A percentile compares a stretch with the other conserved stretches of the same genome.
These are phyloP conservation scores for Lamellibrachia luymesi DNA, from an alignment of 1,140 invertebrate species.

Conservation along the genomic window DNA sequence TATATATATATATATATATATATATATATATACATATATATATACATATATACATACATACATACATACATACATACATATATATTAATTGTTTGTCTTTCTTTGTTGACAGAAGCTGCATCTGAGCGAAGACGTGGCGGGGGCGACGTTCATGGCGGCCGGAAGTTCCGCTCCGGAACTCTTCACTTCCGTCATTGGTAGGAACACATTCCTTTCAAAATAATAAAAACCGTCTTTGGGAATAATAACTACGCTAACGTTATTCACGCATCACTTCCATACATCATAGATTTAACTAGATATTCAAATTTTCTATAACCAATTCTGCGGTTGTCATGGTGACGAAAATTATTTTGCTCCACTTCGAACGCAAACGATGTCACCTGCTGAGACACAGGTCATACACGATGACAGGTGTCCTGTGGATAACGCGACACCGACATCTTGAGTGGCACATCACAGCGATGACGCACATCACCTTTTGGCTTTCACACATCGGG, in stretches of 20 bases:
- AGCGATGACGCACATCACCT: too few species aligned
- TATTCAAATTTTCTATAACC: background rate
- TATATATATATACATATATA: too few species aligned
- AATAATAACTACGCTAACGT: background rate
- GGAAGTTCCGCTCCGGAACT: conserved; percentile 88
- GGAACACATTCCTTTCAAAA: background rate
- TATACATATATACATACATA: background rate
- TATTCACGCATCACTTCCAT: background rate
- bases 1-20: too few species aligned
- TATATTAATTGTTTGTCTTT: conserved; percentile 2
- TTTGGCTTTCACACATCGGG: too few species aligned
- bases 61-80: background rate
- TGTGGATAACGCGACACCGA: too few species aligned
- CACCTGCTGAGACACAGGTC: too few species aligned
- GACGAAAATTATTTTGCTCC: too few species aligned
- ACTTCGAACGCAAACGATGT: too few species aligned
- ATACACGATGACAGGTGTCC: too few species aligned
- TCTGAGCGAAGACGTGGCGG: conserved; percentile 57
- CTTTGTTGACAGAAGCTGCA: conserved; percentile 40
- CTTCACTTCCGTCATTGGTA: conserved; percentile 86
- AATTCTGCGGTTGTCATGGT: background rate
- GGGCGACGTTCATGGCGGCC: conserved; percentile 66
- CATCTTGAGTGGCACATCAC: too few species aligned
- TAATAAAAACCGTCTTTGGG: background rate
- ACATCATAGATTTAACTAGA: background rate